phyloP scores from a whole-genome alignment of 1,140 invertebrate genomes.

The Araneus ventricosus region DNA sequence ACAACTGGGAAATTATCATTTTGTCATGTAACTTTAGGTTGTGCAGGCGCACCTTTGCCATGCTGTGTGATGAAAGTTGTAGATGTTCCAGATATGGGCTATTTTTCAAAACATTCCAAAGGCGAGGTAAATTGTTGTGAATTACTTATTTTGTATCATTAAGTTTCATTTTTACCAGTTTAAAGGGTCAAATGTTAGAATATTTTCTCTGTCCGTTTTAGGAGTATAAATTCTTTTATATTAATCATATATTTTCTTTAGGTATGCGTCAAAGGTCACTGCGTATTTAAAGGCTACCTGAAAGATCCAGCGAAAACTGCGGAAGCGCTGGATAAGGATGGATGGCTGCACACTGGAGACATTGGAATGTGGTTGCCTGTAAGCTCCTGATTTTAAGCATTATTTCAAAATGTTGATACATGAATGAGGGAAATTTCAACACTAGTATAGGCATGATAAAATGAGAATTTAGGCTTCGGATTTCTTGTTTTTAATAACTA shows the following conservation, averaged over 20 bases:
- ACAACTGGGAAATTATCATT: too few species aligned
- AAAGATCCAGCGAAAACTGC: constrained; percentile 94
- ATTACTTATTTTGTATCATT: too few species aligned
- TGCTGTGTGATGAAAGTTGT: constrained; percentile 96
- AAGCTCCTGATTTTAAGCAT: not conserved
- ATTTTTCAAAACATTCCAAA: constrained; percentile 89
- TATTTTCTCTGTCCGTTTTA: too few species aligned
- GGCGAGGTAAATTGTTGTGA: constrained; percentile 83
- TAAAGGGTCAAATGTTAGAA: too few species aligned
- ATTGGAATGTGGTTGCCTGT: constrained; percentile 89
- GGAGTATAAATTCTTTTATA: too few species aligned
- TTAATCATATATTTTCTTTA: constrained; percentile 79
- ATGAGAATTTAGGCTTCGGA: too few species aligned
- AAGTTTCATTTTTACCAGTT: too few species aligned
- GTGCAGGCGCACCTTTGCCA: constrained; percentile 93
- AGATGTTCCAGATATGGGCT: constrained; percentile 99
- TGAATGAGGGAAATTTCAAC: too few species aligned
- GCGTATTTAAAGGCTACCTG: constrained; percentile 87
- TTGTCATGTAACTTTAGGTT: not conserved
- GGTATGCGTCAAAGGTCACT: constrained; percentile 82
- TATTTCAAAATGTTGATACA: too few species aligned
- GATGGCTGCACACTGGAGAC: constrained; percentile 98
- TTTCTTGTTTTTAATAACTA: too few species aligned
- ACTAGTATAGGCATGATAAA: too few species aligned
- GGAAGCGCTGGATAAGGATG: constrained; percentile 91